Conservation (phyloP, 2,797 vertebrate genomes). For the Danio jaintianensis region DNA sequence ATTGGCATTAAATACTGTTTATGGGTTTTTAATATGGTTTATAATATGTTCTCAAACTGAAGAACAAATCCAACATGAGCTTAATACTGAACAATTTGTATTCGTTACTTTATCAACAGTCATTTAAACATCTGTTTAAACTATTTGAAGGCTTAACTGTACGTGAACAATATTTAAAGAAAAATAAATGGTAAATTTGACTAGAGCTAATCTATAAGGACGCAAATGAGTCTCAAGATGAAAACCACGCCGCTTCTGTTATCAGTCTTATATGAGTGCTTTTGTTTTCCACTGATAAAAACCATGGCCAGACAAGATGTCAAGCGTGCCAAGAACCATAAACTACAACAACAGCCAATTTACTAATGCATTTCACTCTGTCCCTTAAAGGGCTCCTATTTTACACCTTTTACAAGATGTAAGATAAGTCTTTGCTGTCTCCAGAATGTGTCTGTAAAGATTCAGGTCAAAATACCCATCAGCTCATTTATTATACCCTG, state of each 20-base stretch:
- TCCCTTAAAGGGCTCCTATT: no score
- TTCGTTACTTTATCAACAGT: background rate
- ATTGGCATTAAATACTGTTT: constrained; percentile 31
- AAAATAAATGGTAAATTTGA: background rate
- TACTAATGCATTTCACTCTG: constrained; percentile 27
- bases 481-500: no score
- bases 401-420: no score
- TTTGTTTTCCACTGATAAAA: constrained; percentile 60
- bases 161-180: background rate
- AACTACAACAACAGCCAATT: constrained; percentile 60
- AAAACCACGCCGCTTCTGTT: constrained; percentile 69
- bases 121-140: background rate
- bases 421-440: no score
- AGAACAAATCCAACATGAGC: constrained; percentile 4
- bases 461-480: no score
- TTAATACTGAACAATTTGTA: background rate
- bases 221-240: constrained; percentile 46
- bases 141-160: background rate
- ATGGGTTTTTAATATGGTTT: constrained; percentile 47
- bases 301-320: constrained; percentile 63
- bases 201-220: background rate
- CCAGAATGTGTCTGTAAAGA: no score
- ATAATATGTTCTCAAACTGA: constrained; percentile 21
- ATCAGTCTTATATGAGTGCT: constrained; percentile 62
- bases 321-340: constrained; percentile 68